Percentiles rank a stretch among this genome's conserved stretches.
Evolutionary conservation across 2,888 invertebrate genomes (phyloP).

Genomic region (Stenodera caucasica): DNA sequence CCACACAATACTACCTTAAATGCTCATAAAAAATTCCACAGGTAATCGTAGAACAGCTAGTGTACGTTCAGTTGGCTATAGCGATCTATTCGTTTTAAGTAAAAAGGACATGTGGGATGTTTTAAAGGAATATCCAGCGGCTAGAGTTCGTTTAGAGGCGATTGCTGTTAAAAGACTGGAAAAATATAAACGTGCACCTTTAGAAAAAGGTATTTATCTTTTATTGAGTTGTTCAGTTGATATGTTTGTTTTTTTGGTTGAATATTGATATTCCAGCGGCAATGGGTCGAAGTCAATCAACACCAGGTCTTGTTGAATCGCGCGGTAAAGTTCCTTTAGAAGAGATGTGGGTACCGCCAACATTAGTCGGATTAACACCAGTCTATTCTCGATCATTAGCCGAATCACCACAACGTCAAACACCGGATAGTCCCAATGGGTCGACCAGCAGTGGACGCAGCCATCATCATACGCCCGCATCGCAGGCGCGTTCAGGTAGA

Average conservation of each 20-base stretch:
- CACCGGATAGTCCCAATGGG: conserved; percentile 59
- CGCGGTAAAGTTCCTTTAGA: conserved; percentile 86
- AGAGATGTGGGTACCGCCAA: conserved; percentile 75
- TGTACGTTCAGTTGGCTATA: conserved; percentile 93
- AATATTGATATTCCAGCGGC: conserved; percentile 66
- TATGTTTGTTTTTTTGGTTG: not conserved
- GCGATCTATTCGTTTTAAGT: conserved; percentile 91
- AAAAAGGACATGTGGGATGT: conserved; percentile 92
- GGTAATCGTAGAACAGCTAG: conserved; percentile 97
- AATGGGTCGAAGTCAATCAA: conserved; percentile 94
- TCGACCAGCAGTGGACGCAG: conserved; percentile 58
- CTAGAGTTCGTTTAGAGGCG: conserved; percentile 90
- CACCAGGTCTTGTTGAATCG: conserved; percentile 93
- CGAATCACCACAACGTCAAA: conserved; percentile 57
- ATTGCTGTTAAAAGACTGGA: conserved; percentile 97
- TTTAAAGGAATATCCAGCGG: conserved; percentile 97
- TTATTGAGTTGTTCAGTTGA: not conserved
- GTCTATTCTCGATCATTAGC: conserved; percentile 51
- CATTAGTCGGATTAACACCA: conserved; percentile 47
- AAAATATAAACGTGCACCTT: conserved; percentile 93
- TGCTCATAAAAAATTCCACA: conserved; percentile 51
- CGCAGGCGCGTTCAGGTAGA: conserved; percentile 53
- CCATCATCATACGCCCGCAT: conserved; percentile 52
- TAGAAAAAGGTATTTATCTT: conserved; percentile 78
- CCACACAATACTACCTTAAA: conserved; percentile 14